These are phyloP conservation scores for Gila orcuttii DNA, from an alignment of 2,113 vertebrate species.

Conservation along the genomic window DNA sequence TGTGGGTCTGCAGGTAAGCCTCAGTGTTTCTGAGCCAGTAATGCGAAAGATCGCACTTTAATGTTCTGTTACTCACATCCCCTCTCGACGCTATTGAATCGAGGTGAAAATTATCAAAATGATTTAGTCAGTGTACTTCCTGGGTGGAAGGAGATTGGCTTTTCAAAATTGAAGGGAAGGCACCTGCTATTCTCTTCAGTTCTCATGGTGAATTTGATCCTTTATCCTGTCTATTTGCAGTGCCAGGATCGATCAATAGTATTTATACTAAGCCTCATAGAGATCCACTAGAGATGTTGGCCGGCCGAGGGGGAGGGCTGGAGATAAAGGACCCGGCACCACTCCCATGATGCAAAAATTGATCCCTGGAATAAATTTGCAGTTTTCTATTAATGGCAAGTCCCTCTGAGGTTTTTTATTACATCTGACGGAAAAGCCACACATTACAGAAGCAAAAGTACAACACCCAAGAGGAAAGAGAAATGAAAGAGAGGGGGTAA, in stretches of 20 bases:
- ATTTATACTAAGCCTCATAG: constrained; percentile 41
- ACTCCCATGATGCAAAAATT: constrained; percentile 60
- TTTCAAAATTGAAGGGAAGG: constrained; percentile 16
- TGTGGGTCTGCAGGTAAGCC: not conserved
- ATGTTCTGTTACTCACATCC: not conserved
- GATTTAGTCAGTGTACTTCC: constrained; percentile 27
- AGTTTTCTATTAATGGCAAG: constrained; percentile 67
- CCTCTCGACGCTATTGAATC: not conserved
- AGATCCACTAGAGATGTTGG: constrained; percentile 35
- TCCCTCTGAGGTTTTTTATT: constrained; percentile 68
- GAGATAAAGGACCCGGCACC: constrained; percentile 9
- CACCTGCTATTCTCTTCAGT: not conserved
- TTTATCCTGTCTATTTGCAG: constrained; percentile 59
- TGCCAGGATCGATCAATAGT: constrained; percentile 50
- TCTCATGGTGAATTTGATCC: constrained; percentile 26
- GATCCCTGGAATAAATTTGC: constrained; percentile 68
- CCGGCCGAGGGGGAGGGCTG: not conserved
- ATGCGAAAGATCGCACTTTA: constrained; percentile 23
- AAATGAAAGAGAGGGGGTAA: constrained; percentile 21
- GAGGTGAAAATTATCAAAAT: constrained; percentile 44
- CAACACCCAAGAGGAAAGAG: constrained; percentile 52
- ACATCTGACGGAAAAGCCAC: constrained; percentile 69
- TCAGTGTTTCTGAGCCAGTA: not conserved
- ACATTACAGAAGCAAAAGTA: constrained; percentile 46
- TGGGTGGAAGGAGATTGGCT: constrained; percentile 33